Conservation (phyloP, 2,797 vertebrate species). For the Setipinna tenuifilis region DNA sequence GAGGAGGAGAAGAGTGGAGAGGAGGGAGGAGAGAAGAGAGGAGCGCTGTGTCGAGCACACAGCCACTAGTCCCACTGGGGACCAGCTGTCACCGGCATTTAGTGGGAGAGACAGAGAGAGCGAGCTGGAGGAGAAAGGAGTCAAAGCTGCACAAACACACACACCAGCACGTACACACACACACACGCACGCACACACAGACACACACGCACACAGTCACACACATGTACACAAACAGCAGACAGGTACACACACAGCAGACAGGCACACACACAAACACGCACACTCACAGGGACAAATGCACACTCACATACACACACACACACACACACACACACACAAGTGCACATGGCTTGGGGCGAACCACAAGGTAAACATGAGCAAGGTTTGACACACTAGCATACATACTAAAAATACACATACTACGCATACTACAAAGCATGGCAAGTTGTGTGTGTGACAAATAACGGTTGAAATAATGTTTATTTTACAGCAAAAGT, state of each 20-base stretch:
- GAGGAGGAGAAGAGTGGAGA: too few species aligned
- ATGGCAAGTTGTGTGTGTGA: neutral
- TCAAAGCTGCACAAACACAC: neutral
- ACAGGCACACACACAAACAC: neutral
- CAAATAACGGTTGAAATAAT: neutral
- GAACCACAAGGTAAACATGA: neutral
- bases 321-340: neutral
- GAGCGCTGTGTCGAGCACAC: neutral
- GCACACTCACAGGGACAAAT: neutral
- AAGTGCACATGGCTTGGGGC: neutral
- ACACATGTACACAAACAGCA: neutral
- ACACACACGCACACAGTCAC: neutral
- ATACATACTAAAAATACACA: neutral
- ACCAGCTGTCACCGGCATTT: neutral
- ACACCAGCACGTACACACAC: neutral
- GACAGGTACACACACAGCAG: neutral
- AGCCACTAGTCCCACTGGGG: neutral
- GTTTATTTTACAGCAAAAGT: neutral
- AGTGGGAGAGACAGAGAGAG: slow-evolving; percentile 68
- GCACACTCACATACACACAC: neutral
- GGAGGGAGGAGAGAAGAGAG: too few species aligned
- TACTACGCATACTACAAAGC: too few species aligned
- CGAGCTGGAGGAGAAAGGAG: slow-evolving; percentile 69
- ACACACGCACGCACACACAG: neutral
- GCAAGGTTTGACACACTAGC: slow-evolving; percentile 1